These are phyloP conservation scores for Porphyrio hochstetteri DNA, from an alignment of 2,113 vertebrate genomes.

Conservation along the genomic window DNA sequence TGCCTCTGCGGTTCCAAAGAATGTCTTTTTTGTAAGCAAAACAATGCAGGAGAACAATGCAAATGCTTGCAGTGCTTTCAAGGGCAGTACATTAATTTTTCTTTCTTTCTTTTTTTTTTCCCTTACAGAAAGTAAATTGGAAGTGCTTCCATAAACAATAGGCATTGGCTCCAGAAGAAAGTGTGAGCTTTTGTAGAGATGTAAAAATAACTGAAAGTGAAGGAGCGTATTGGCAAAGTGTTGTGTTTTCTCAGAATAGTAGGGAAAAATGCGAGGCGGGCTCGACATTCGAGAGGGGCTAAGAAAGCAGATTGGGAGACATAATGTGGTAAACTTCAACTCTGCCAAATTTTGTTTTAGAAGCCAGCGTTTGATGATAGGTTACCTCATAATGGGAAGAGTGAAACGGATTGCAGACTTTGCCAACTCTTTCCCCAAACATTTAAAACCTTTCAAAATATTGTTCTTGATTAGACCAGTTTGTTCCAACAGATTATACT, in stretches of 20 bases:
- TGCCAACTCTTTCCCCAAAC: conserved; percentile 22
- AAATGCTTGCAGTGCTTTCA: neutral
- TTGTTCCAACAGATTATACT: neutral
- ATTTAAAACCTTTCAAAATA: conserved; percentile 49
- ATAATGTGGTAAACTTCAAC: conserved; percentile 6
- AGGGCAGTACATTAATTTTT: neutral
- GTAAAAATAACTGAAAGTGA: conserved; percentile 50
- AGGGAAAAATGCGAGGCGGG: neutral
- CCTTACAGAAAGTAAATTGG: conserved; percentile 35
- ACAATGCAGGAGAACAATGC: conserved; percentile 29
- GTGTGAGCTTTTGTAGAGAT: neutral
- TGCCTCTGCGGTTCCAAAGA: neutral
- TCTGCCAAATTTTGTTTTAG: conserved; percentile 20
- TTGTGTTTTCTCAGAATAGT: neutral
- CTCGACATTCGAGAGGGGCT: neutral
- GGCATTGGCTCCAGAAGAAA: conserved; percentile 39
- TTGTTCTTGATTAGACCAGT: neutral
- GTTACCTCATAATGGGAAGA: neutral
- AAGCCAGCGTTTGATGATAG: conserved; percentile 1
- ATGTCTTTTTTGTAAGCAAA: conserved; percentile 16
- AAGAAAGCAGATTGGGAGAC: conserved; percentile 48
- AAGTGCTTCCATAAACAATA: conserved; percentile 34
- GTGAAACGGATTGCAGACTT: neutral
- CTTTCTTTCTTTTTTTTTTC: neutral
- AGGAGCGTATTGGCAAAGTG: neutral